Evolutionary conservation across 2,797 vertebrate species (phyloP).

Genomic region (Scarus forsteni): DNA sequence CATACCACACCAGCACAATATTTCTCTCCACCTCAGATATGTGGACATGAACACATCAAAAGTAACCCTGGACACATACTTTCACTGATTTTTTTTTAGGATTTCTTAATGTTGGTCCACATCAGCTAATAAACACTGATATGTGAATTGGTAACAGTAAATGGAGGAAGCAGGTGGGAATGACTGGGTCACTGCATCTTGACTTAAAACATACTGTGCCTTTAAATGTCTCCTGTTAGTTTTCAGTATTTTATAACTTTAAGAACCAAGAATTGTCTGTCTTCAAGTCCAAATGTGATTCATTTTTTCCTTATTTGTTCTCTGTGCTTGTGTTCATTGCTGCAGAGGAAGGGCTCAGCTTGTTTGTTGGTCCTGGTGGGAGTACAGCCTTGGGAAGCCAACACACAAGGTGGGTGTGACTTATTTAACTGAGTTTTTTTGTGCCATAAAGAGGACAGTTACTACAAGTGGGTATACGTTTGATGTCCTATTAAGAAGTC

Average conservation of each 20-base stretch:
- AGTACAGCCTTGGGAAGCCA: constrained; percentile 94
- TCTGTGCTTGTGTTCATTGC: constrained; percentile 50
- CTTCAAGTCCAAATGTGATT: constrained; percentile 2
- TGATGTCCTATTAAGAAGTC: not conserved
- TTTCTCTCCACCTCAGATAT: too few relatives aligned
- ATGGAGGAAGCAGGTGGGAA: too few relatives aligned
- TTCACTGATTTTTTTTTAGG: too few relatives aligned
- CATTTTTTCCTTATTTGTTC: constrained; percentile 21
- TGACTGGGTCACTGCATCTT: too few relatives aligned
- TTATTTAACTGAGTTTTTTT: constrained; percentile 55
- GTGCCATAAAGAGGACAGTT: constrained; percentile 23
- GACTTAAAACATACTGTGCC: too few relatives aligned
- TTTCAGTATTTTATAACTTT: constrained; percentile 50
- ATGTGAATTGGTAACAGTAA: too few relatives aligned
- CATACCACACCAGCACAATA: too few relatives aligned
- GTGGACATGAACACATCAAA: too few relatives aligned
- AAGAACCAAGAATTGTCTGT: constrained; percentile 30
- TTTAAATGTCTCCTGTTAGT: not conserved
- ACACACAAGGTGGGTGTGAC: constrained; percentile 89
- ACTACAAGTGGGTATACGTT: constrained; percentile 5
- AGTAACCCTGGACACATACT: too few relatives aligned
- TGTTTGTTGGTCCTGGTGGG: constrained; percentile 97
- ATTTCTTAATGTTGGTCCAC: too few relatives aligned
- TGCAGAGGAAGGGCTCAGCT: constrained; percentile 94
- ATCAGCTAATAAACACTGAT: too few relatives aligned